A percentile compares a stretch with the other conserved stretches of the same genome.
Conservation (phyloP, 1,140 invertebrate genomes). For the Tetranychus cinnabarinus region DNA sequence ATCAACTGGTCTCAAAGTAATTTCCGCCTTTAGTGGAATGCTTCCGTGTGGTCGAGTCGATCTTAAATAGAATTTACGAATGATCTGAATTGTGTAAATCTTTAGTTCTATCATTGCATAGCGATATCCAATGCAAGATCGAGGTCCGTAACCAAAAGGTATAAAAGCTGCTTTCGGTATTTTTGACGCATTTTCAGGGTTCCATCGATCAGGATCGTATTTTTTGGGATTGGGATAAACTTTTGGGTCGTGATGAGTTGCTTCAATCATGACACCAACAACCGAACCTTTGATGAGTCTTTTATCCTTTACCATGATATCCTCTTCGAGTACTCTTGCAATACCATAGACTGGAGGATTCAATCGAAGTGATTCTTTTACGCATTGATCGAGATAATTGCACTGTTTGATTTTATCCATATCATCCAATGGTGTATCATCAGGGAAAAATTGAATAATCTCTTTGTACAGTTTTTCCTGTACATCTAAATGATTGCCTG, state of each 20-base stretch:
- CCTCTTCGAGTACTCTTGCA: conserved; percentile 28
- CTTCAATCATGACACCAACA: conserved; percentile 32
- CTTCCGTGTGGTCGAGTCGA: too few species aligned
- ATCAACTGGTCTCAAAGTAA: too few species aligned
- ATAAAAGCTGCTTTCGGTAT: conserved; percentile 3
- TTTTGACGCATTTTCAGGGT: conserved; percentile 1
- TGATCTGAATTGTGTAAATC: too few species aligned
- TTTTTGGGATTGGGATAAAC: conserved; percentile 12
- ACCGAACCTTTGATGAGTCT: conserved; percentile 26
- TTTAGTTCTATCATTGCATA: background rate
- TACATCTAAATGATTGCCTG: background rate
- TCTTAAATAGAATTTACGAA: too few species aligned
- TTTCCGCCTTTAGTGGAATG: too few species aligned
- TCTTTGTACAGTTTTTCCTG: conserved; percentile 2
- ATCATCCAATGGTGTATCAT: background rate
- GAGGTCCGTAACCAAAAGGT: conserved; percentile 1
- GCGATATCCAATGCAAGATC: background rate
- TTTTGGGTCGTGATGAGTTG: conserved; percentile 32
- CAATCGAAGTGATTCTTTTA: conserved; percentile 36
- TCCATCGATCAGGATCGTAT: conserved; percentile 35
- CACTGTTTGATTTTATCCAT: background rate
- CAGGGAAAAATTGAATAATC: conserved; percentile 2
- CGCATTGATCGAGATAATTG: conserved; percentile 8
- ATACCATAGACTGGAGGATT: conserved; percentile 32
- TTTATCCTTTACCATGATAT: conserved; percentile 25